Evolutionary conservation across 2,797 vertebrate genomes (phyloP).

Genomic region (Iguana delicatissima): DNA sequence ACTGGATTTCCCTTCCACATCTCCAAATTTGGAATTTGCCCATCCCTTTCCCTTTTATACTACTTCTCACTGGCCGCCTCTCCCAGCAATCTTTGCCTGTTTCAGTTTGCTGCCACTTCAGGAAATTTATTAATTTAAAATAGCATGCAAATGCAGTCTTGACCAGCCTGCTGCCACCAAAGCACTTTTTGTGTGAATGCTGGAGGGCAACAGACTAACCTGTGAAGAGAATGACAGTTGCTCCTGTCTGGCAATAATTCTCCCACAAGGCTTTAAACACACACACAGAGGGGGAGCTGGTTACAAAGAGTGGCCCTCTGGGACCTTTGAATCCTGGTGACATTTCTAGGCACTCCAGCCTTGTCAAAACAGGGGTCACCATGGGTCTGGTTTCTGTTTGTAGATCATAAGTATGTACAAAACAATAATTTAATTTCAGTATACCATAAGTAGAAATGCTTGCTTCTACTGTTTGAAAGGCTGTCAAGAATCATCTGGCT

Average conservation of each 20-base stretch:
- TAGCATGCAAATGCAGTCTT: background rate
- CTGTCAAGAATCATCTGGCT: slow-evolving; percentile 14
- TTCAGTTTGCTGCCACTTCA: background rate
- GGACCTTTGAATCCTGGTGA: background rate
- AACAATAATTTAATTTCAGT: background rate
- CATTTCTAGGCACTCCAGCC: background rate
- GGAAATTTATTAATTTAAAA: background rate
- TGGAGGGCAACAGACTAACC: background rate
- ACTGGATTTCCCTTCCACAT: background rate
- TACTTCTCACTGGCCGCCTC: background rate
- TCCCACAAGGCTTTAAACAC: too few species aligned
- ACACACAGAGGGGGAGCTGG: background rate
- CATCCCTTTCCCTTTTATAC: background rate
- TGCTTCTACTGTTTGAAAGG: slow-evolving; percentile 34
- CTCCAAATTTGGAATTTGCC: background rate
- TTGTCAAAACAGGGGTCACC: background rate
- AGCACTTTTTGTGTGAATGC: background rate
- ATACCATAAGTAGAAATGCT: background rate
- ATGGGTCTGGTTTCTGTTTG: background rate
- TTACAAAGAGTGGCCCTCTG: background rate
- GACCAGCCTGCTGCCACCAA: background rate
- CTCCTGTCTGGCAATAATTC: background rate
- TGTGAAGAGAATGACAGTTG: background rate
- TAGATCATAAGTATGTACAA: background rate
- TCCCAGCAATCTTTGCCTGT: background rate